Conservation (phyloP, 2,888 invertebrate species). For the Ochropacha duplaris region DNA sequence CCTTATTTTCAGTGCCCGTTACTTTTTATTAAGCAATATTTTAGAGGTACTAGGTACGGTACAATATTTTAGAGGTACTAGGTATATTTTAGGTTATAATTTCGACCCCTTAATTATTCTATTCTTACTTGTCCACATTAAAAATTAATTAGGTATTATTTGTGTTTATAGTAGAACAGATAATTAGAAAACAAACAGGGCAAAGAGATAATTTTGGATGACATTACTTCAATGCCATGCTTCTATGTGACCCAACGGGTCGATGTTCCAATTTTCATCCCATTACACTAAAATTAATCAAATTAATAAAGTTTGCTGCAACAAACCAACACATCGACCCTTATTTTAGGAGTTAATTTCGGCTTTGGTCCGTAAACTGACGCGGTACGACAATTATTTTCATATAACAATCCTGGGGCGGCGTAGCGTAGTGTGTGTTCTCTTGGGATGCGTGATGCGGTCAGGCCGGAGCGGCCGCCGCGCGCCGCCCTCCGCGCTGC, state of each 20-base stretch:
- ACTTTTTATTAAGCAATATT: too few relatives aligned
- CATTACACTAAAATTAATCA: constrained; percentile 62
- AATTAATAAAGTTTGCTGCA: constrained; percentile 62
- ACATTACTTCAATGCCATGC: constrained; percentile 6
- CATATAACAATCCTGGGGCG: constrained; percentile 73
- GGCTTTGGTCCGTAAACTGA: constrained; percentile 54
- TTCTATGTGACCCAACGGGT: constrained; percentile 24
- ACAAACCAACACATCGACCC: constrained; percentile 61
- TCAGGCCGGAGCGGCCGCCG: constrained; percentile 30
- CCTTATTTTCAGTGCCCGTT: too few relatives aligned
- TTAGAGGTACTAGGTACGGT: too few relatives aligned
- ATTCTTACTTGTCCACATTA: too few relatives aligned
- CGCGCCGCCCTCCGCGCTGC: constrained; percentile 23
- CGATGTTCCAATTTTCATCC: constrained; percentile 39
- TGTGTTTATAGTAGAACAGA: neutral
- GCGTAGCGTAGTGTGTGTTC: constrained; percentile 62
- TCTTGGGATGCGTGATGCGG: constrained; percentile 66
- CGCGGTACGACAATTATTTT: constrained; percentile 72
- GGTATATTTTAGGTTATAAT: too few relatives aligned
- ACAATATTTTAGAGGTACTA: too few relatives aligned
- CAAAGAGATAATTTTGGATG: neutral
- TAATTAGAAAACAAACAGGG: neutral
- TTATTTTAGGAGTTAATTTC: constrained; percentile 65
- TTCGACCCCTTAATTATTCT: too few relatives aligned
- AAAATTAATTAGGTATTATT: too few relatives aligned